Conservation (phyloP, 1,140 invertebrate species). For the Solenopsis invicta region DNA sequence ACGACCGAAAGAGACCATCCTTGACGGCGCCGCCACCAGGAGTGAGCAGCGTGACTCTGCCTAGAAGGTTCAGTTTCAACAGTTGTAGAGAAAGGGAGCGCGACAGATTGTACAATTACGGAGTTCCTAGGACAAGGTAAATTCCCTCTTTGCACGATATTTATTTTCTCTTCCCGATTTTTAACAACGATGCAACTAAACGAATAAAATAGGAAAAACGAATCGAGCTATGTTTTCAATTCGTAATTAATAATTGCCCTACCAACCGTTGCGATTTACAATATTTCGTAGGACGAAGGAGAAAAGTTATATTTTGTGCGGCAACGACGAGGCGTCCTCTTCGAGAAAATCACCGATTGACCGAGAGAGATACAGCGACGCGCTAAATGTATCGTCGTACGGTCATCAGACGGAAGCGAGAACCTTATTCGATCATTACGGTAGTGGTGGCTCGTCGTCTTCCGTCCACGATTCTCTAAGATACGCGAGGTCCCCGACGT, state of each 20-base stretch:
- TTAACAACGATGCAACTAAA: too few species aligned
- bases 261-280: not conserved
- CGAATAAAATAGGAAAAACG: too few species aligned
- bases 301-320: slow-evolving; percentile 76
- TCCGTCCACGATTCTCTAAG: slow-evolving; percentile 81
- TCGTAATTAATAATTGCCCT: not conserved
- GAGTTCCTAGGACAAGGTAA: slow-evolving; percentile 17
- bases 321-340: slow-evolving; percentile 75
- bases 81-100: slow-evolving; percentile 73
- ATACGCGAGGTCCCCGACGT: slow-evolving; percentile 79
- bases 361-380: slow-evolving; percentile 78
- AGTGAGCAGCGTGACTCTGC: slow-evolving; percentile 77
- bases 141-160: not conserved
- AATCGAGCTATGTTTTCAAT: not conserved
- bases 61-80: slow-evolving; percentile 83
- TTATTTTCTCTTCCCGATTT: not conserved
- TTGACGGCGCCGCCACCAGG: slow-evolving; percentile 79
- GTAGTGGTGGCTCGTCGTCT: slow-evolving; percentile 49
- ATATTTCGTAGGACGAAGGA: slow-evolving; percentile 45
- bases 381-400: slow-evolving; percentile 40
- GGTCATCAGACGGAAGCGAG: slow-evolving; percentile 33
- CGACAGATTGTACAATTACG: slow-evolving; percentile 64
- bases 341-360: slow-evolving; percentile 79
- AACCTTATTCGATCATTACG: slow-evolving; percentile 26
- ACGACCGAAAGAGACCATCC: slow-evolving; percentile 90